Conservation (phyloP, 2,113 vertebrate genomes). For the Callipepla californica region DNA sequence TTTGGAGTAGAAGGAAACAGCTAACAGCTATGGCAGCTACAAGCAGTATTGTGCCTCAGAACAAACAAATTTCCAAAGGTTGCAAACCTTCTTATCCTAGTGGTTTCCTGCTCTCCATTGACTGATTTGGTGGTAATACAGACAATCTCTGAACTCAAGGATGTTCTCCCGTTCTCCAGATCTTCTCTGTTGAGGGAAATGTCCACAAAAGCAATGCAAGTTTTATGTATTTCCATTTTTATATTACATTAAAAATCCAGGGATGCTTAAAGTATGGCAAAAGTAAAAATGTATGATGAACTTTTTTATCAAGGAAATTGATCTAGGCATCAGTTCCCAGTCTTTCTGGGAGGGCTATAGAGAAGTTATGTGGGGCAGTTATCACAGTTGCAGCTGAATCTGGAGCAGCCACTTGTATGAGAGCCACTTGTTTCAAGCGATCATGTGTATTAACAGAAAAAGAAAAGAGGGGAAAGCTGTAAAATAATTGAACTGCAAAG, state of each 20-base stretch:
- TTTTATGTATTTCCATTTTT: neutral
- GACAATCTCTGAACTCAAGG: neutral
- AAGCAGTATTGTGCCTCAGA: neutral
- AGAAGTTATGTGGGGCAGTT: fast-evolving
- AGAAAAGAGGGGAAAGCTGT: neutral
- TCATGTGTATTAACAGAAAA: neutral
- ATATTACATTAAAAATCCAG: neutral
- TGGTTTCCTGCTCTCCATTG: neutral
- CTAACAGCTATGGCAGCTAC: neutral
- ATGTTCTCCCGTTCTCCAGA: neutral
- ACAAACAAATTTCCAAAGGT: neutral
- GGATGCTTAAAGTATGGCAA: neutral
- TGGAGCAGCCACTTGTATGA: neutral
- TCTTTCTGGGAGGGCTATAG: neutral
- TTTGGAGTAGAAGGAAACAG: neutral
- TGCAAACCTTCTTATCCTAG: neutral
- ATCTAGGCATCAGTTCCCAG: neutral
- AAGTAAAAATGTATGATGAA: neutral
- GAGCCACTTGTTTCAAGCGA: neutral
- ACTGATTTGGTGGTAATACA: neutral
- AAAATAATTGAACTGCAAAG: slow-evolving; percentile 1
- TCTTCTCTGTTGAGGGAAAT: neutral
- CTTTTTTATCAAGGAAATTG: neutral
- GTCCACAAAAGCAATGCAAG: fast-evolving
- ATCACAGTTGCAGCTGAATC: neutral